Percentiles rank a stretch among this genome's conserved stretches.
Evolutionary conservation across 2,797 vertebrate genomes (phyloP).

Genomic region (Carcharodon carcharias): DNA sequence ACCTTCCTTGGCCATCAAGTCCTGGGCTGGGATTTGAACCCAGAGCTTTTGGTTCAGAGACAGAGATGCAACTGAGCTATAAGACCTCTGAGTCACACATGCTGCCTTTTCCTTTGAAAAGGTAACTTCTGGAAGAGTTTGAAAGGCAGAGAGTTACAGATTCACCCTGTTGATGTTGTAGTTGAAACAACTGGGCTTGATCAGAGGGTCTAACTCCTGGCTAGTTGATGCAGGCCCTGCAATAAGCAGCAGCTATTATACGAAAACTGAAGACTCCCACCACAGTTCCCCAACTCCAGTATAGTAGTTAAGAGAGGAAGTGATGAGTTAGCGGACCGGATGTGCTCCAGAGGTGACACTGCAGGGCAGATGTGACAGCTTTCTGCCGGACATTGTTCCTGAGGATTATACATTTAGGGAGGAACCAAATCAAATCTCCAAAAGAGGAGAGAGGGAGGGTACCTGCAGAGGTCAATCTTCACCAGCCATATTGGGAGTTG

Average conservation of each 20-base stretch:
- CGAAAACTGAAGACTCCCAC: neutral
- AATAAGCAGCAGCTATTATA: neutral
- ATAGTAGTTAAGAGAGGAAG: neutral
- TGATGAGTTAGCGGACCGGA: neutral
- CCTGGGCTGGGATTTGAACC: neutral
- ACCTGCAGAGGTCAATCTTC: neutral
- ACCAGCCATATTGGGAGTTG: too few species aligned
- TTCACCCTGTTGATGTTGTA: neutral
- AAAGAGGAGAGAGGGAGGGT: neutral
- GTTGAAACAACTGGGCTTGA: neutral
- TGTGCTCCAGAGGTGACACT: neutral
- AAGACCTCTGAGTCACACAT: too few species aligned
- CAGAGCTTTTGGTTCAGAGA: neutral
- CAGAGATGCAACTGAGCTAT: too few species aligned
- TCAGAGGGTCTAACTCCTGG: neutral
- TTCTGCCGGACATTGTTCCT: neutral
- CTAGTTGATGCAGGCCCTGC: neutral
- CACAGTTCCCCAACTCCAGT: neutral
- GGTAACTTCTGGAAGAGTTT: neutral
- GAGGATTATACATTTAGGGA: neutral
- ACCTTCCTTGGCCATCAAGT: neutral
- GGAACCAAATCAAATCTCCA: neutral
- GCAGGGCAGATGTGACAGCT: neutral
- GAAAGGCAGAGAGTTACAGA: neutral
- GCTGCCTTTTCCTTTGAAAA: neutral